These are phyloP conservation scores for Cyphomyrus discorhynchus DNA, from an alignment of 2,113 vertebrate species.

Conservation along the genomic window DNA sequence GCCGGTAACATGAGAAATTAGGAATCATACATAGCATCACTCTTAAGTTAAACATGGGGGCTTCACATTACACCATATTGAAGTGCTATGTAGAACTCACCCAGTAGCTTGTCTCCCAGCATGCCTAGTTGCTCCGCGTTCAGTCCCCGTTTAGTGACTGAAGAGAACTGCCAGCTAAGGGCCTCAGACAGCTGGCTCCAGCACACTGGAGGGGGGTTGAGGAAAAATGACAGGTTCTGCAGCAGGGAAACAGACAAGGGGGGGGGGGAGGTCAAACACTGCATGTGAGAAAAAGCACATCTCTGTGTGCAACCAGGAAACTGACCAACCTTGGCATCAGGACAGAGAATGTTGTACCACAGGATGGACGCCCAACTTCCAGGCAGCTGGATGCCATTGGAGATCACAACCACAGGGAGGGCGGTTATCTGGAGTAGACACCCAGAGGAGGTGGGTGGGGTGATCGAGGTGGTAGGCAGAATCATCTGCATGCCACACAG, in stretches of 20 bases:
- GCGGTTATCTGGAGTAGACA: slow-evolving; percentile 58
- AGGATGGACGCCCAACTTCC: slow-evolving; percentile 88
- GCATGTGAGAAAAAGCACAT: neutral
- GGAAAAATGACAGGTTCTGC: slow-evolving; percentile 79
- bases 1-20: neutral
- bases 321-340: slow-evolving; percentile 66
- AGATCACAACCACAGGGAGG: slow-evolving; percentile 80
- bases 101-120: slow-evolving; percentile 53
- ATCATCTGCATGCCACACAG: neutral
- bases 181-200: slow-evolving; percentile 80
- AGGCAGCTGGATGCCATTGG: slow-evolving; percentile 72
- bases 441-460: neutral
- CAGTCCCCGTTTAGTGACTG: slow-evolving; percentile 75
- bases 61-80: neutral
- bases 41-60: neutral
- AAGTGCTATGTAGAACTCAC: slow-evolving; percentile 38
- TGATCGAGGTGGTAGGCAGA: neutral
- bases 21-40: neutral
- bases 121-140: slow-evolving; percentile 71
- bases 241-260: neutral
- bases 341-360: slow-evolving; percentile 80
- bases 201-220: slow-evolving; percentile 67
- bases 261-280: neutral
- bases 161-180: slow-evolving; percentile 89
- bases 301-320: neutral